Evolutionary conservation across 2,888 invertebrate species (phyloP), one percentile per base, ranked within the genome.

Genomic region (Allolobophora icterica): DNA sequence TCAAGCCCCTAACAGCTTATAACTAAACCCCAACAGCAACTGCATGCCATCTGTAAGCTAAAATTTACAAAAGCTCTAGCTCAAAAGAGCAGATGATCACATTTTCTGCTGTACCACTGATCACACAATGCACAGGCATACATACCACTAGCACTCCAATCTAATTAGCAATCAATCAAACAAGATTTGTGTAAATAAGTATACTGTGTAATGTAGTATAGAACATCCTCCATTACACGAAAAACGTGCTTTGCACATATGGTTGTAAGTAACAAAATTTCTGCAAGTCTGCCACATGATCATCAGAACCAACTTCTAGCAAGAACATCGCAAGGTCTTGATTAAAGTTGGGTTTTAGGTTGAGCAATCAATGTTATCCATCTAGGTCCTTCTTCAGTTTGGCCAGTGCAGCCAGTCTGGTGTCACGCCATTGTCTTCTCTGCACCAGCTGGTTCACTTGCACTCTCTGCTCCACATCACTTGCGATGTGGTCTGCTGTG

Each of bases 361-460:
- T 71, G n/a, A 71, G 21, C 6, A 87, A 87, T 38, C 38, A 87
- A 34, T 87, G 87, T 87, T 0, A 87, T 58, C 71, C 89, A 52
- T 91, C 90, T 91, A 94, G 91, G 30, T 94, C 93, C 34, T 92
- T 92, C 91, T 94, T 94, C 13, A 95, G 93, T 92, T 94, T 94
- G 30, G 94, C 94, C 33, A 95, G 93, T n/a, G 93, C 94, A 0
- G 94, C 93, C n/a, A 95, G 92, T 71, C 94, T 92, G 17, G 92
- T 92, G 92, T 95, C 94, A 87, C 95, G 92, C 95, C 95, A 95
- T 84, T 93, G 91, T 89, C 95, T 92, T 45, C 94, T 92, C 33
- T 93, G 93, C 8, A 92, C 92, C 17, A 95, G 91, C 87, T 92
- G 91, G n/a, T 94, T 93, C 30, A 94, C 92, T 5, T 95, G 95